Conservation (phyloP, 2,113 vertebrate genomes). For the Micromys minutus region DNA sequence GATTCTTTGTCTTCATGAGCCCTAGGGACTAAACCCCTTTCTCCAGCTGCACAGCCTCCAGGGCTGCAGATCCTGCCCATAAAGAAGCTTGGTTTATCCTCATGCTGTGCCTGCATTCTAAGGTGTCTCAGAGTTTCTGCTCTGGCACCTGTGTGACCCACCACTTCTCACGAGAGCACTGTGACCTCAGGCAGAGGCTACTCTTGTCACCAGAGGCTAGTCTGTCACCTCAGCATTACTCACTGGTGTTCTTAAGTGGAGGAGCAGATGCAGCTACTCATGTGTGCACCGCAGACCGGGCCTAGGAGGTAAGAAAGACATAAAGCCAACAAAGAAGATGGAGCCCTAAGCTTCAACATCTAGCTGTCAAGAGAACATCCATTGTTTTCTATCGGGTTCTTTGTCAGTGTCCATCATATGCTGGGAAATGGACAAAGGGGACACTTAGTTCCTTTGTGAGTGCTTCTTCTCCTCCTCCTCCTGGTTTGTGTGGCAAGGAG, state of each 20-base stretch:
- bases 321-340: neutral
- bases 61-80: neutral
- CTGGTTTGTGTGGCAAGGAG: neutral
- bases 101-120: rapidly evolving
- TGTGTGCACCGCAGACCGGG: neutral
- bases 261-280: neutral
- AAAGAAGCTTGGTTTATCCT: neutral
- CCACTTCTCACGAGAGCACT: neutral
- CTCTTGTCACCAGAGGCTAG: neutral
- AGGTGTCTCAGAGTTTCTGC: neutral
- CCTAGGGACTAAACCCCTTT: neutral
- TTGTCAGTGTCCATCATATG: neutral
- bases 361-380: neutral
- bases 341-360: neutral
- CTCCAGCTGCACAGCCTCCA: neutral
- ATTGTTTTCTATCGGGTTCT: neutral
- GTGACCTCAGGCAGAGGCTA: neutral
- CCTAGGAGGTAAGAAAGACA: neutral
- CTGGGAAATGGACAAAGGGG: neutral
- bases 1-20: neutral
- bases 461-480: neutral
- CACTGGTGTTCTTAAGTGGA: neutral
- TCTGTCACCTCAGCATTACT: neutral
- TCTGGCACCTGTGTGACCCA: neutral
- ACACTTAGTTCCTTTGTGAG: neutral